These are phyloP conservation scores for Apogon talboti DNA, from an alignment of 2,797 vertebrate genomes.

Conservation along the genomic window DNA sequence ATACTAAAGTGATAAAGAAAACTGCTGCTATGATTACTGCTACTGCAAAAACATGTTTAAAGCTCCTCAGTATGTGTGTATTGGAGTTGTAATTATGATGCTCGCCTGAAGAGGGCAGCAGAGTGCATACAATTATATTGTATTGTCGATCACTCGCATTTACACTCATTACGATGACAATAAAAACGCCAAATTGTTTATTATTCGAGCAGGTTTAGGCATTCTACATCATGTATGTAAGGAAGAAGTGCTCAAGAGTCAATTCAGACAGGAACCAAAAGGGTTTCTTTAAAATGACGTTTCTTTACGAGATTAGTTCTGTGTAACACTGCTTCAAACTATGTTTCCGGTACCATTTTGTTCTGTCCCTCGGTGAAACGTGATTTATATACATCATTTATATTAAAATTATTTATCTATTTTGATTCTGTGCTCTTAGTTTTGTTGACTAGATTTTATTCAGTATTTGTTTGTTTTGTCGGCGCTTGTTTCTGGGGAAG, in stretches of 20 bases:
- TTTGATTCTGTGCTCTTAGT: background rate
- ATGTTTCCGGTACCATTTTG: accelerated
- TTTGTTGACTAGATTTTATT: background rate
- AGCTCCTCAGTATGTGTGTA: no score
- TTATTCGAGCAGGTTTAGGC: background rate
- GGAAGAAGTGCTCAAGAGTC: background rate
- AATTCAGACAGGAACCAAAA: background rate
- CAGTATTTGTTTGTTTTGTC: background rate
- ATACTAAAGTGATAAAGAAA: no score
- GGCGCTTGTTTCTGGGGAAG: slow-evolving; percentile 65
- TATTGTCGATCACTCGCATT: background rate
- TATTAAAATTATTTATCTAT: background rate
- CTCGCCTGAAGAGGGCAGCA: slow-evolving; percentile 12
- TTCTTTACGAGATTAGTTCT: slow-evolving; percentile 41
- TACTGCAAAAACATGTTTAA: background rate
- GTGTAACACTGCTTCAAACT: slow-evolving; percentile 27
- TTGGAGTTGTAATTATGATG: background rate
- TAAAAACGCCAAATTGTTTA: background rate
- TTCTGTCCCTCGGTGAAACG: background rate
- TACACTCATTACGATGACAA: background rate
- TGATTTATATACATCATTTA: accelerated
- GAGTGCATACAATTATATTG: background rate
- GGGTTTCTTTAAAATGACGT: background rate
- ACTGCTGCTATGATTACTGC: no score
- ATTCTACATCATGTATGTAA: background rate